Conservation (phyloP, 2,888 invertebrate species). For the Phoronis australis region DNA sequence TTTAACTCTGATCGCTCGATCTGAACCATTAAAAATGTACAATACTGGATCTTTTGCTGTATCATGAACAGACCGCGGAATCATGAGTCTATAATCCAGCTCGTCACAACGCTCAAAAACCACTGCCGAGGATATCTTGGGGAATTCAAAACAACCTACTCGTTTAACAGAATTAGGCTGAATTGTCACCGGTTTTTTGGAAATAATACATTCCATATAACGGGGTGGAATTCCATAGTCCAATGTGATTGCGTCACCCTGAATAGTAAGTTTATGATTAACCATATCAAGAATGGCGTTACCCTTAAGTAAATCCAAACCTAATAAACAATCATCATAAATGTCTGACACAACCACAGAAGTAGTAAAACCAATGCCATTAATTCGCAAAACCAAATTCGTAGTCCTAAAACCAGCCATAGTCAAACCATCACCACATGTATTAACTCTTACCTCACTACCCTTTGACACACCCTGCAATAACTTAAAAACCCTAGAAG, state of each 20-base stretch:
- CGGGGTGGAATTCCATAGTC: not conserved
- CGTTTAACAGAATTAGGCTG: slow-evolving; percentile 9
- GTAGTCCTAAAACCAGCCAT: no score
- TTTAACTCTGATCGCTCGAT: slow-evolving; percentile 1
- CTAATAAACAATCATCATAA: slow-evolving; percentile 14
- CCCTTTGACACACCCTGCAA: slow-evolving; percentile 5
- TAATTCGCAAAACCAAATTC: slow-evolving; percentile 8
- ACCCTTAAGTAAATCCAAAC: slow-evolving; percentile 10
- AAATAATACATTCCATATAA: slow-evolving; percentile 2
- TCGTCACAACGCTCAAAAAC: slow-evolving; percentile 5
- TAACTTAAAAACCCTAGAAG: slow-evolving; percentile 8
- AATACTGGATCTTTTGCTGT: slow-evolving; percentile 4
- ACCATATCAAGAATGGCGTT: slow-evolving; percentile 4
- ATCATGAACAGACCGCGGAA: slow-evolving; percentile 7
- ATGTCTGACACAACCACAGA: slow-evolving; percentile 14
- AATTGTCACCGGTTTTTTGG: slow-evolving; percentile 4
- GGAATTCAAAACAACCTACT: slow-evolving; percentile 1
- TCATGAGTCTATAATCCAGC: slow-evolving; percentile 5
- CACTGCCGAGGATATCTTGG: no score
- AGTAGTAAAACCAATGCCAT: slow-evolving; percentile 2
- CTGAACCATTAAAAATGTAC: slow-evolving; percentile 5
- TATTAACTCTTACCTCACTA: slow-evolving; percentile 7
- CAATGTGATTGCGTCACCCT: slow-evolving; percentile 1
- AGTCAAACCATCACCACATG: no score
- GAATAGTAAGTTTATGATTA: slow-evolving; percentile 1